A percentile compares a stretch with the other conserved stretches of the same genome.
These are phyloP conservation scores for Drosophila hydei DNA, from an alignment of 1,140 invertebrate species.

Conservation along the genomic window DNA sequence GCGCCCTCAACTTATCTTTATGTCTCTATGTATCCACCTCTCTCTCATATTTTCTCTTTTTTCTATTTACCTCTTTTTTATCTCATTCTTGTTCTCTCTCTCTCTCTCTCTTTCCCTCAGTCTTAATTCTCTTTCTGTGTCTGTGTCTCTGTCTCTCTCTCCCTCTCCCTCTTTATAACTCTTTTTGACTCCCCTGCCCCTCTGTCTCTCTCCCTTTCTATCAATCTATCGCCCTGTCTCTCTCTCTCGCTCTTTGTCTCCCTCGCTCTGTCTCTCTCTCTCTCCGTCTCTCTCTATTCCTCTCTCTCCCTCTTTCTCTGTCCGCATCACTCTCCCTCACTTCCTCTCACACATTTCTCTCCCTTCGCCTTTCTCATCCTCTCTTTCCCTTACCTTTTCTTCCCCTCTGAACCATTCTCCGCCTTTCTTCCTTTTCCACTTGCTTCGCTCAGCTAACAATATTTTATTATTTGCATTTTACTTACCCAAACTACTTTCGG, in stretches of 20 bases:
- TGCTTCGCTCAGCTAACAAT: background rate
- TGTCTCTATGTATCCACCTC: too few species aligned
- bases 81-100: background rate
- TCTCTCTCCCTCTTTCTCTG: background rate
- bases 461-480: background rate
- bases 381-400: background rate
- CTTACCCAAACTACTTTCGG: conserved; percentile 34
- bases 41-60: too few species aligned
- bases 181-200: too few species aligned
- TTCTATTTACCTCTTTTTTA: too few species aligned
- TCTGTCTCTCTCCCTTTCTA: background rate
- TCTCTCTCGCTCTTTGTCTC: background rate
- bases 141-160: conserved; percentile 1
- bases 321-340: too few species aligned
- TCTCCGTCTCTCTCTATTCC: background rate
- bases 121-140: background rate
- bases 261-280: background rate
- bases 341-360: too few species aligned
- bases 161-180: background rate
- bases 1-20: too few species aligned
- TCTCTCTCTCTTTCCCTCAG: background rate
- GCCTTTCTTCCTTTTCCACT: background rate
- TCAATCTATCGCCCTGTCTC: too few species aligned
- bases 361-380: too few species aligned
- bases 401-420: background rate